These are phyloP conservation scores for Polydrusus pterygomalis DNA, from an alignment of 2,888 invertebrate genomes.

Conservation along the genomic window DNA sequence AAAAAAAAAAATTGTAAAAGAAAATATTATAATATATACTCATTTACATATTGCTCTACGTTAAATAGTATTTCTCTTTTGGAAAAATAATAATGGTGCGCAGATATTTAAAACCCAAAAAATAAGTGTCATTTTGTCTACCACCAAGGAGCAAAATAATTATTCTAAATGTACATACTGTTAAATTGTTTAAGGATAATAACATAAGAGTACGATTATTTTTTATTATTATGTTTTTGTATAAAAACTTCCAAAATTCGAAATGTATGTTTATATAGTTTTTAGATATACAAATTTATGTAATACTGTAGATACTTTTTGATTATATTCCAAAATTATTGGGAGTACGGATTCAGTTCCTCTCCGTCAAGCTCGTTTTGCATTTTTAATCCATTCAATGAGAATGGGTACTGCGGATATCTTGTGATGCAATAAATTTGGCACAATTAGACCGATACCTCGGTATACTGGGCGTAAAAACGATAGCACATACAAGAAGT, in stretches of 20 bases:
- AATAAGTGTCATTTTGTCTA: slow-evolving; percentile 19
- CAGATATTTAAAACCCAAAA: slow-evolving; percentile 12
- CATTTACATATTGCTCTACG: too few species aligned
- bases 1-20: too few species aligned
- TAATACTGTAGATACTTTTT: slow-evolving; percentile 65
- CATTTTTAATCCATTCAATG: slow-evolving; percentile 5
- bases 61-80: too few species aligned
- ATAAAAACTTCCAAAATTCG: slow-evolving; percentile 60
- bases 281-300: slow-evolving; percentile 64
- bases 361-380: slow-evolving; percentile 59
- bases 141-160: slow-evolving; percentile 65
- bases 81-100: too few species aligned
- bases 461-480: too few species aligned
- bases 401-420: too few species aligned
- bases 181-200: slow-evolving; percentile 70
- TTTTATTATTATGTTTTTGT: slow-evolving; percentile 52
- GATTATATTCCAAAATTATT: slow-evolving; percentile 63
- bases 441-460: too few species aligned
- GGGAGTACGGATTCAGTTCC: slow-evolving; percentile 73
- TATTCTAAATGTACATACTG: slow-evolving; percentile 77
- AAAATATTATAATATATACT: too few species aligned
- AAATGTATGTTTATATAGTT: slow-evolving; percentile 66
- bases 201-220: slow-evolving; percentile 46
- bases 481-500: too few species aligned
- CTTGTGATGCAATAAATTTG: too few species aligned